Evolutionary conservation across 92 coral and sea anemone species (phyloP), one percentile per base, ranked within the genome.

Genomic region (Parazoanthus atlanticus): DNA sequence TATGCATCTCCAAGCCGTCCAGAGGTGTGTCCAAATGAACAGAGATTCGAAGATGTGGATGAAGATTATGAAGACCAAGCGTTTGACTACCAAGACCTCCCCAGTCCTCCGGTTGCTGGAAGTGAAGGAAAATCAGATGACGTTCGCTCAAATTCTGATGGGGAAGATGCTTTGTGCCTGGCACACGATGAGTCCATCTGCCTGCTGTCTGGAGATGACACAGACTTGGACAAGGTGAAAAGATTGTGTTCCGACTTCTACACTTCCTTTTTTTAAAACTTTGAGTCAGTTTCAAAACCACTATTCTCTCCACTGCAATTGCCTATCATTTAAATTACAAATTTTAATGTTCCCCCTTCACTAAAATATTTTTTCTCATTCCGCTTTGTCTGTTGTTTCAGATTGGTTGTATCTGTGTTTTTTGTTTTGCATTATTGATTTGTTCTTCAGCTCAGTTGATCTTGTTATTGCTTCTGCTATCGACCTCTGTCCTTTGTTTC

Each of bases 131-230:
- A 70, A 0, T 15, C n/a, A 17, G n/a, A 69, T 46, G 41, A 83
- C 29, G 26, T 69, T 67, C 76, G 13, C 19, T 41, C 76, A 2
- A 31, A 19, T 41, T 69, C 86, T 25, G 65, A 69, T 49, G 64
- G 47, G 23, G 87, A 84, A 84, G 34, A 70, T 46, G 74, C 41
- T n/a, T 25, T 82, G 25, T 71, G 43, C 78, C 61, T 30, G 5
- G 87, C 36, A 69, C 43, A 84, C 0, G 67, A 84, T 84, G 87
- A 84, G 21, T 84, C 87, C 43, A 84, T 84, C 66, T 70, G 78
- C 64, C 74, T 84, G 25, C 74, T 84, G n/a, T 84, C 87, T 46
- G 87, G 66, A 71, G 79, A 84, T 67, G 87, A 84, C 17, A 43
- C 78, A 41, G 87, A 38, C 65, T 9, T 71, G 15, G 87, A 84